These are phyloP conservation scores for Darevskia mixta DNA, from an alignment of 2,797 vertebrate species.

Conservation along the genomic window DNA sequence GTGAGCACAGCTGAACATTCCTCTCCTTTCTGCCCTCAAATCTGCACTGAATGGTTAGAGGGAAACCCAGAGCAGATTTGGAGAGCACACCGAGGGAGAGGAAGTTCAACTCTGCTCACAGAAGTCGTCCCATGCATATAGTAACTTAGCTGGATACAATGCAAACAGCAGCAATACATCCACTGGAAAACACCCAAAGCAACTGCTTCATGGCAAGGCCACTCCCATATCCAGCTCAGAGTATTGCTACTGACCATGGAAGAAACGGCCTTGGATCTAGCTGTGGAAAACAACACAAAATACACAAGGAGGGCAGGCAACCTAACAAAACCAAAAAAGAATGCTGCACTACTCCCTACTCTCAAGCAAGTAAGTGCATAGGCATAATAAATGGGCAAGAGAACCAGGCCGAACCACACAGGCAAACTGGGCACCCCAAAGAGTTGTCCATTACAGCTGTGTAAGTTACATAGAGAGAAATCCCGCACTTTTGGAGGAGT, in stretches of 20 bases:
- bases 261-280: background rate
- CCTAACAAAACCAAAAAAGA: background rate
- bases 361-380: background rate
- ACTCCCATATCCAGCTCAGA: background rate
- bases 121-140: no score
- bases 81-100: no score
- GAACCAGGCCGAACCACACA: background rate
- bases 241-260: background rate
- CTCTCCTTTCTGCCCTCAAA: no score
- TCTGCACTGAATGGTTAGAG: no score
- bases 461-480: background rate
- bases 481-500: background rate
- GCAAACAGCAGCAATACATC: no score
- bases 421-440: background rate
- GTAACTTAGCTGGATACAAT: no score
- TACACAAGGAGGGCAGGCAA: background rate
- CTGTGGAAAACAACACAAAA: background rate
- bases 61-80: no score
- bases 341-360: no score
- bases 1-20: no score
- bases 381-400: background rate
- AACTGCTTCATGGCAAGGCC: background rate
- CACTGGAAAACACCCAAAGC: background rate
- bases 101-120: no score
- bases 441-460: background rate